Evolutionary conservation across 1,140 invertebrate genomes (phyloP).

Genomic region (Drosophila kikkawai): DNA sequence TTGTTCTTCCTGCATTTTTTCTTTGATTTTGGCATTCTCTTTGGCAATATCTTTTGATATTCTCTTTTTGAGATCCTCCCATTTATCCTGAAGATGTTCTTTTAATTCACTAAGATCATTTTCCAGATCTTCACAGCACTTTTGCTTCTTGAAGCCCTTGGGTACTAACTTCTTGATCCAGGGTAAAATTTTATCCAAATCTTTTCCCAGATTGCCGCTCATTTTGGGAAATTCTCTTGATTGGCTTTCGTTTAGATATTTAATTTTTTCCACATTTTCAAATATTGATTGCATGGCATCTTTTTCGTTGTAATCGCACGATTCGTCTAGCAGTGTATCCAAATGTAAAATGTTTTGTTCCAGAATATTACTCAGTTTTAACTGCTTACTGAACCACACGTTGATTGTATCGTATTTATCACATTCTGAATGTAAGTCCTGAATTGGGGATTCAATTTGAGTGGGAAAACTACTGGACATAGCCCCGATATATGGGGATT

Average conservation of each 20-base stretch:
- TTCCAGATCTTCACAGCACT: slow-evolving; percentile 38
- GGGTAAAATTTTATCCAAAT: slow-evolving; percentile 39
- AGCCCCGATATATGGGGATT: neutral
- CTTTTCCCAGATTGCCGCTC: slow-evolving; percentile 34
- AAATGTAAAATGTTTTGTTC: neutral
- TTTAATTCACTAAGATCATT: slow-evolving; percentile 2
- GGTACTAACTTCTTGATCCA: slow-evolving; percentile 4
- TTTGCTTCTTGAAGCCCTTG: slow-evolving; percentile 9
- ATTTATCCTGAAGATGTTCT: neutral
- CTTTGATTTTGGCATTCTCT: neutral
- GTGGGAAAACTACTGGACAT: neutral
- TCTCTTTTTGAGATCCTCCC: slow-evolving; percentile 1
- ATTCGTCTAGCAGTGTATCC: neutral
- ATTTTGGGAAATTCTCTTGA: neutral
- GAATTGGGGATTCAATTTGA: neutral
- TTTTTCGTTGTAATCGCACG: slow-evolving; percentile 45
- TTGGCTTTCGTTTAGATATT: neutral
- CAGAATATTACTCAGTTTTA: neutral
- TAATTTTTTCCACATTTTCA: slow-evolving; percentile 8
- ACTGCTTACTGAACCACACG: slow-evolving; percentile 45
- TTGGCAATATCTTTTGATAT: neutral
- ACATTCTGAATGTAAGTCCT: neutral
- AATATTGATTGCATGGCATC: slow-evolving; percentile 20
- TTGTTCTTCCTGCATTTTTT: neutral
- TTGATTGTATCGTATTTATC: slow-evolving; percentile 12